phyloP scores from a whole-genome alignment of 2,888 invertebrate genomes.

The Sicus ferrugineus region DNA sequence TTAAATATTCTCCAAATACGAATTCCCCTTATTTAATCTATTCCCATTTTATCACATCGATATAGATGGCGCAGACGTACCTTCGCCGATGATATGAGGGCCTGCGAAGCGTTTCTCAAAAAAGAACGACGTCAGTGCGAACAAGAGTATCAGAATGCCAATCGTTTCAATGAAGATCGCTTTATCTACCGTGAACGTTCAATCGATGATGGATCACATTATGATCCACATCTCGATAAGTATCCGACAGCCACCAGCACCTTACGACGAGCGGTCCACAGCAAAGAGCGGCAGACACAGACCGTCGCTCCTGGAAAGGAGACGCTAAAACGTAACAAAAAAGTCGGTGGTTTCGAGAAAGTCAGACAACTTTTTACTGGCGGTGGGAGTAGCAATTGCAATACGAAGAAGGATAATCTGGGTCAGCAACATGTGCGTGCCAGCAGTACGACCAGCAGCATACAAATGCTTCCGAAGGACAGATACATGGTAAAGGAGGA shows the following conservation, averaged over 20 bases:
- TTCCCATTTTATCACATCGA: neutral
- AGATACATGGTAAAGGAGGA: slow-evolving; percentile 67
- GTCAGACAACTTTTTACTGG: slow-evolving; percentile 81
- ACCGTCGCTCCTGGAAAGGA: slow-evolving; percentile 39
- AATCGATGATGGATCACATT: slow-evolving; percentile 74
- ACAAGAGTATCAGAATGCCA: slow-evolving; percentile 59
- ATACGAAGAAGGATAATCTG: slow-evolving; percentile 54
- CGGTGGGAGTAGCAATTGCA: slow-evolving; percentile 65
- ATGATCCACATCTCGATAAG: slow-evolving; percentile 72
- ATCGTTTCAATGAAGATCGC: slow-evolving; percentile 66
- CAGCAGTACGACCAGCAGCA: slow-evolving; percentile 59
- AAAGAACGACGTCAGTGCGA: slow-evolving; percentile 80
- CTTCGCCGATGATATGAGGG: slow-evolving; percentile 74
- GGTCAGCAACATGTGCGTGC: slow-evolving; percentile 47
- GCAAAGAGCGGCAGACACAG: slow-evolving; percentile 35
- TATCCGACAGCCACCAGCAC: slow-evolving; percentile 65
- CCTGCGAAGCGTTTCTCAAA: slow-evolving; percentile 74
- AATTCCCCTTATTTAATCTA: no score
- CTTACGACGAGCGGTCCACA: slow-evolving; percentile 51
- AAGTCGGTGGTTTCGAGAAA: slow-evolving; percentile 77
- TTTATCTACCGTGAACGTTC: slow-evolving; percentile 69
- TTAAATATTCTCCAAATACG: no score
- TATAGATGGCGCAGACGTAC: slow-evolving; percentile 64
- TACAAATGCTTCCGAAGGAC: slow-evolving; percentile 52
- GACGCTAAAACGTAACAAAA: slow-evolving; percentile 67